phyloP scores from a whole-genome alignment of 1,140 invertebrate species.

The Drosophila sp. region DNA sequence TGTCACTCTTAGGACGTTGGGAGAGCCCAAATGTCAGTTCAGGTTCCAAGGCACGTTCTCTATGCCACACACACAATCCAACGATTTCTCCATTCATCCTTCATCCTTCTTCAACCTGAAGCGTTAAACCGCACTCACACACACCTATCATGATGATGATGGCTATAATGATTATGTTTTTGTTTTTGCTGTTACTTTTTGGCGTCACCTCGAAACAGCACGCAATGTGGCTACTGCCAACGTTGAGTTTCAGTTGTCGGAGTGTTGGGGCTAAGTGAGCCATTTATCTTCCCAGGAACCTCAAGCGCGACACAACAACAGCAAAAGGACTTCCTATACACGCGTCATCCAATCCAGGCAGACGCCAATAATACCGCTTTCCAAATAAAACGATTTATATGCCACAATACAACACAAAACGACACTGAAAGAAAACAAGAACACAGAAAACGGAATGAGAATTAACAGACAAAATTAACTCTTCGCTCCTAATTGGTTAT shows the following conservation, averaged over 20 bases:
- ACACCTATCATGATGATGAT: slow-evolving; percentile 66
- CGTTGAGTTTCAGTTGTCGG: neutral
- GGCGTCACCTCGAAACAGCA: slow-evolving; percentile 44
- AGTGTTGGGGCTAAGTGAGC: slow-evolving; percentile 71
- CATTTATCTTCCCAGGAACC: slow-evolving; percentile 82
- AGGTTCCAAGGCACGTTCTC: slow-evolving; percentile 63
- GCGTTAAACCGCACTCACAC: slow-evolving; percentile 73
- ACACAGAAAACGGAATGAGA: too few relatives aligned
- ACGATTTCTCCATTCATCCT: neutral
- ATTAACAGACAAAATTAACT: too few relatives aligned
- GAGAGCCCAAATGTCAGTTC: slow-evolving; percentile 20
- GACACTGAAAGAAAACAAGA: slow-evolving; percentile 9
- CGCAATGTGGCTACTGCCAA: neutral
- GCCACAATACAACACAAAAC: slow-evolving; percentile 57
- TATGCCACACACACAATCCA: slow-evolving; percentile 37
- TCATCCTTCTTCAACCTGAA: slow-evolving; percentile 39
- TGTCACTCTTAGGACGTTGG: slow-evolving; percentile 70
- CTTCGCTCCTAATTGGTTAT: too few relatives aligned
- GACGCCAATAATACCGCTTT: slow-evolving; percentile 70
- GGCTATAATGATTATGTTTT: slow-evolving; percentile 28
- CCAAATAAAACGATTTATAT: slow-evolving; percentile 82
- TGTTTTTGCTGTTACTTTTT: slow-evolving; percentile 34
- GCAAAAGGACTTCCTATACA: slow-evolving; percentile 71
- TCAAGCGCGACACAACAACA: slow-evolving; percentile 75
- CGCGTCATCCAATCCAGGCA: slow-evolving; percentile 74